phyloP scores from a whole-genome alignment of 2,888 invertebrate species.

The Ectobius pallidus region DNA sequence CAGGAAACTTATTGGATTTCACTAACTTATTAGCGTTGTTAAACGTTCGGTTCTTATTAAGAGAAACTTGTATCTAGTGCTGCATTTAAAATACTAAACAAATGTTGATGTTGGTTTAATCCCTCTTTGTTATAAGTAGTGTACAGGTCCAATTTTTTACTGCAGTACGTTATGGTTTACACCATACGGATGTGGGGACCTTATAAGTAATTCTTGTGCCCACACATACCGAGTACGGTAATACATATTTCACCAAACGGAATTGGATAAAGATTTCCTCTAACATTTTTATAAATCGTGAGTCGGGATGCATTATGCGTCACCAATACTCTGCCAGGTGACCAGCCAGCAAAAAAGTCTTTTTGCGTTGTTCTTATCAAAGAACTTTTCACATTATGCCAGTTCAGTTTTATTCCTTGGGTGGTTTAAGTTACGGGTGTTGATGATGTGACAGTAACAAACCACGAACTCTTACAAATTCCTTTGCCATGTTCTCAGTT shows the following conservation, averaged over 20 bases:
- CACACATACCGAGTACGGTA: too few species aligned
- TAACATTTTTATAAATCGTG: not conserved
- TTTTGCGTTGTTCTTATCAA: not conserved
- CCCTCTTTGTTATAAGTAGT: too few species aligned
- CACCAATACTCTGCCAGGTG: not conserved
- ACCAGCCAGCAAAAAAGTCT: not conserved
- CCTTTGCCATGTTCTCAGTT: not conserved
- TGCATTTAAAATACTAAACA: too few species aligned
- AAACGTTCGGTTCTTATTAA: too few species aligned
- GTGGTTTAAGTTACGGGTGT: not conserved
- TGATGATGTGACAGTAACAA: not conserved
- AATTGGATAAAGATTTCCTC: not conserved
- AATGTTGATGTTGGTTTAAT: too few species aligned
- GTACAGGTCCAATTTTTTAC: too few species aligned
- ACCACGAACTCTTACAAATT: not conserved
- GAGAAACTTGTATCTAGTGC: too few species aligned
- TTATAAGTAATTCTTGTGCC: too few species aligned
- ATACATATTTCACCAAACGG: not conserved
- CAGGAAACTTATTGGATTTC: too few species aligned
- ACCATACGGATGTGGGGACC: too few species aligned
- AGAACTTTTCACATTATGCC: not conserved
- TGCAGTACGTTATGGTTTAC: too few species aligned
- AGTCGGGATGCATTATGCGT: not conserved
- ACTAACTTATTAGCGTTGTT: too few species aligned
- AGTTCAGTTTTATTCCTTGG: not conserved